Base-by-base conservation (phyloP, 2,888 invertebrate species). In the Philereme transversata region DNA sequence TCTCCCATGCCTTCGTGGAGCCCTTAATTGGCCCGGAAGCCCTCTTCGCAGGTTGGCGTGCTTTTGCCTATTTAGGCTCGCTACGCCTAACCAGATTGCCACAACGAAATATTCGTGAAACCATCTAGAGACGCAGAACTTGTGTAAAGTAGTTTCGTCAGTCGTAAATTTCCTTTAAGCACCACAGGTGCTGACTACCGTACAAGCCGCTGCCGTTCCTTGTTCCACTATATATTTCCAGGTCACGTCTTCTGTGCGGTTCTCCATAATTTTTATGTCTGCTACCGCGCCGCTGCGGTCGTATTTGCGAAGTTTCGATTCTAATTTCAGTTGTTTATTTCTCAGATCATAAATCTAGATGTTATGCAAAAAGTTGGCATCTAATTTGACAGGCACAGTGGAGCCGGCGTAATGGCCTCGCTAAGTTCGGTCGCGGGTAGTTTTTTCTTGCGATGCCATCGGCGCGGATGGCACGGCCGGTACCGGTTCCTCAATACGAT, bases 21-120 rank as follows among this genome's bases (percentile, higher is more conserved):
- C 82, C 89, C 89, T 88, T 91, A 91, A 91, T 91, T 91, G 90
- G 91, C 88, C 88, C 82, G 84, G 88, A 90, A 88, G 80, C 89
- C 90, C 90, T 89, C 91, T 90, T 88, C 87, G 88, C 83, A 74
- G 78, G 83, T 77, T 90, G 75, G 86, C 90, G 90, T 90, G 91
- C 85, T 78, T 72, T 67, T 74, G 73, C 76, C 87, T 87, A 86
- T 89, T 91, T 90, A 90, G 84, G 77, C 83, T 73, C 79, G 76
- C 80, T 84, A 77, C 84, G 86, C 84, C 88, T 91, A 91, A 91
- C 91, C 91, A 90, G 88, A 89, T 88, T 87, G 88, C 84, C 83
- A 81, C 88, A 90, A 87, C 86, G 78, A 82, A 88, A 88, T 86
- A 86, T 88, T 84, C 84, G 80, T 84, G 82, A 84, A 88, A 83